phyloP scores from a whole-genome alignment of 2,113 vertebrate species.

The Oryzias woworae region DNA sequence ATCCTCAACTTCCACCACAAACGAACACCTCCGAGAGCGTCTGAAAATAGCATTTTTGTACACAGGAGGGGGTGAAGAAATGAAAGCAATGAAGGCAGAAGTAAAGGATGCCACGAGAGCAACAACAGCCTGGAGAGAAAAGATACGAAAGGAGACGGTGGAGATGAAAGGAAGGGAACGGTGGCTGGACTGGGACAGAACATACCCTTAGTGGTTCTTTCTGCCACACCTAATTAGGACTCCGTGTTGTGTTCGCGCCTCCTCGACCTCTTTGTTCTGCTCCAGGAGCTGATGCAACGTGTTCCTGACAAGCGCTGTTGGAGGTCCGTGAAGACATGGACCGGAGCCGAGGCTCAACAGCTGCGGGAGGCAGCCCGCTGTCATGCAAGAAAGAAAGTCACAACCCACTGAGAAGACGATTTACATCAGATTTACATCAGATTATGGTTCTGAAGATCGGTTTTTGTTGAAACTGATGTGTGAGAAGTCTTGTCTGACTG shows the following conservation, averaged over 20 bases:
- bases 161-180: constrained; percentile 22
- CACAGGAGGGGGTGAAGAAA: constrained; percentile 41
- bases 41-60: constrained; percentile 56
- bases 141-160: constrained; percentile 15
- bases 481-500: no score
- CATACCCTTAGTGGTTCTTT: constrained; percentile 37
- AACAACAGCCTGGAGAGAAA: constrained; percentile 38
- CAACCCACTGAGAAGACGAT: no score
- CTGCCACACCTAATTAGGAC: constrained; percentile 58
- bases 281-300: constrained; percentile 34
- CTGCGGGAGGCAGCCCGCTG: constrained; percentile 26
- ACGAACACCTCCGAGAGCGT: constrained; percentile 27
- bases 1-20: constrained; percentile 32
- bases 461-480: no score
- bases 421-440: no score
- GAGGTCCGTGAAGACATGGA: constrained; percentile 7
- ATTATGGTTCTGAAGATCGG: no score
- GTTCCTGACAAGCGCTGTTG: constrained; percentile 43
- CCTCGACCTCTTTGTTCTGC: constrained; percentile 6
- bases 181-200: constrained; percentile 9
- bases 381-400: constrained; percentile 6
- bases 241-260: constrained; percentile 12
- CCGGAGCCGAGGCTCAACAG: constrained; percentile 17
- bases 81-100: constrained; percentile 57
- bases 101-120: constrained; percentile 38